phyloP scores from a whole-genome alignment of 2,888 invertebrate species.

The Perizoma affinitatum region DNA sequence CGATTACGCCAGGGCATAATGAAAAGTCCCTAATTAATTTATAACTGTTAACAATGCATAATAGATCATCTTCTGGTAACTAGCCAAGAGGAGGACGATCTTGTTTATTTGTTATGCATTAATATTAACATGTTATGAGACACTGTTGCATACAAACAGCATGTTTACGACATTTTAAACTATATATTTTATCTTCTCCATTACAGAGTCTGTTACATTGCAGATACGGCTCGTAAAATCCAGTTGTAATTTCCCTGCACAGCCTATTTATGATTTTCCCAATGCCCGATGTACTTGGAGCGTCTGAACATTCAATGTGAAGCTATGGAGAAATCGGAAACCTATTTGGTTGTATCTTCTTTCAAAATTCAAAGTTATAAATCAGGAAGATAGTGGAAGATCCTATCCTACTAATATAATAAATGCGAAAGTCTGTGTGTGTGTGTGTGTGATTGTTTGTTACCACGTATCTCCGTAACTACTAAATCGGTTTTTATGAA shows the following conservation, averaged over 20 bases:
- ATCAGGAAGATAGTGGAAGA: too few relatives aligned
- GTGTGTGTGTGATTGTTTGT: too few relatives aligned
- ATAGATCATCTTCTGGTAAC: conserved; percentile 29
- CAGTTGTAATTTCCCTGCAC: conserved; percentile 19
- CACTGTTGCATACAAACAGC: conserved; percentile 29
- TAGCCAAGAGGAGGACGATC: conserved; percentile 26
- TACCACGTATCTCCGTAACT: too few relatives aligned
- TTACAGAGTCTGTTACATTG: conserved; percentile 24
- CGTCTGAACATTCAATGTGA: background rate
- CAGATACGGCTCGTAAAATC: conserved; percentile 26
- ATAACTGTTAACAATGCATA: conserved; percentile 14
- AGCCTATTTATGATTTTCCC: conserved; percentile 20
- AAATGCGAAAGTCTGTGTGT: too few relatives aligned
- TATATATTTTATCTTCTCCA: conserved; percentile 22
- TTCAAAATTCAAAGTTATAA: too few relatives aligned
- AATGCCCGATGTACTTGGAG: background rate
- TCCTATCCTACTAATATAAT: too few relatives aligned
- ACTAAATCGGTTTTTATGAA: too few relatives aligned
- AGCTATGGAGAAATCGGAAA: background rate
- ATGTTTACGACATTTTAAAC: conserved; percentile 31
- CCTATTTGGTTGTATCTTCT: background rate
- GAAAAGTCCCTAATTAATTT: conserved; percentile 16
- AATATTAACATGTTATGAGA: conserved; percentile 30
- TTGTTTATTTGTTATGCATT: conserved; percentile 35
- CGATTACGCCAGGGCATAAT: background rate